These are phyloP conservation scores for Cliona cf. orientalis DNA, from an alignment of 37 sponge, comb jelly and placozoan species.

Conservation along the genomic window DNA sequence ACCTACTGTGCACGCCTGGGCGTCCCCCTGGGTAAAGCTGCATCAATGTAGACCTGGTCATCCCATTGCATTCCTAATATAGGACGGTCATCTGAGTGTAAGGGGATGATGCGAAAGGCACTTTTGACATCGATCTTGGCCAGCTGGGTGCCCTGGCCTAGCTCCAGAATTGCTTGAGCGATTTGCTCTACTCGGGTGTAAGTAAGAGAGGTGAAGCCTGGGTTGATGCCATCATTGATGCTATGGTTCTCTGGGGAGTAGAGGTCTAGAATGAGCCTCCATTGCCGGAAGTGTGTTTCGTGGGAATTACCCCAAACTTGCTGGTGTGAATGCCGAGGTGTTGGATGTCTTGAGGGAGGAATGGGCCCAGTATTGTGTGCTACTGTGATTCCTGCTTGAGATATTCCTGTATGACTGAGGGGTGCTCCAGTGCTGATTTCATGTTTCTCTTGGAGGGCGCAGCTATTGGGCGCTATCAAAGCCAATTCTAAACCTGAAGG, in stretches of 20 bases:
- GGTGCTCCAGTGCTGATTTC: slow-evolving; percentile 9
- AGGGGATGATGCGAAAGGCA: slow-evolving; percentile 25
- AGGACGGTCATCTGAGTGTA: slow-evolving; percentile 13
- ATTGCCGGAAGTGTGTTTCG: slow-evolving; percentile 7
- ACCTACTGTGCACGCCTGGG: too few species aligned
- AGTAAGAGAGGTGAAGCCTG: background rate
- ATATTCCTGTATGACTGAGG: slow-evolving; percentile 1
- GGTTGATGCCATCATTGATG: slow-evolving; percentile 30
- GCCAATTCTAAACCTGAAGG: slow-evolving; percentile 27
- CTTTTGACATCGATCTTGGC: slow-evolving; percentile 12
- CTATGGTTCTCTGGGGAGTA: background rate
- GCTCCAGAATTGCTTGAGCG: background rate
- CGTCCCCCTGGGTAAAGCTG: slow-evolving; percentile 14
- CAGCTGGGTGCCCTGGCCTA: background rate
- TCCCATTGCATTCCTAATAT: slow-evolving; percentile 12
- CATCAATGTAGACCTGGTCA: background rate
- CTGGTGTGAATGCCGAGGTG: background rate
- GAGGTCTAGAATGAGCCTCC: slow-evolving; percentile 18
- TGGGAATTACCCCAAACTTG: slow-evolving; percentile 17
- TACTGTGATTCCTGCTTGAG: background rate
- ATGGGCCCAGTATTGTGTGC: slow-evolving; percentile 23
- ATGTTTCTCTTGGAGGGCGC: background rate
- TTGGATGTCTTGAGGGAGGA: background rate
- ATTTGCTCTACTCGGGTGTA: background rate
- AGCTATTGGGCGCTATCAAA: background rate